These are phyloP conservation scores for Metaphire vulgaris DNA, from an alignment of 1,140 invertebrate genomes.

Conservation along the genomic window DNA sequence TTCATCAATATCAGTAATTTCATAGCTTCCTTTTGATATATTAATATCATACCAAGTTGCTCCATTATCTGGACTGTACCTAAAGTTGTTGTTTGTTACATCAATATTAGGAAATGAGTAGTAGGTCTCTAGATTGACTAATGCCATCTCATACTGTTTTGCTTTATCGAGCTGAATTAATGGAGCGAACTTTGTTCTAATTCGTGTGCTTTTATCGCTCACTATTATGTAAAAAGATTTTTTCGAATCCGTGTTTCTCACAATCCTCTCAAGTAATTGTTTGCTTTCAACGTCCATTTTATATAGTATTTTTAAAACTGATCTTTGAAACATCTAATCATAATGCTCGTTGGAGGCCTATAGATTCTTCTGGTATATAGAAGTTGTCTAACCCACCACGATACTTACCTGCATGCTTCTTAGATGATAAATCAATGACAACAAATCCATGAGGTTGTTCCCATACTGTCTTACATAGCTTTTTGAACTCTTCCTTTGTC, in stretches of 20 bases:
- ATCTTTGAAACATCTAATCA: background rate
- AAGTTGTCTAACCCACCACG: background rate
- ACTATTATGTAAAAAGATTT: background rate
- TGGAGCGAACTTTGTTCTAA: background rate
- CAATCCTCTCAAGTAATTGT: background rate
- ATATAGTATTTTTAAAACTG: background rate
- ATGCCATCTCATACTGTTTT: background rate
- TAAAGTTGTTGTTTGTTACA: background rate
- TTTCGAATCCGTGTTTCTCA: background rate
- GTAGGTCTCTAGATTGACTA: background rate
- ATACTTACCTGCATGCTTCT: constrained; percentile 17
- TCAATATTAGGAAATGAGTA: background rate
- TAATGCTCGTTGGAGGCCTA: background rate
- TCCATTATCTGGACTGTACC: background rate
- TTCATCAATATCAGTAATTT: background rate
- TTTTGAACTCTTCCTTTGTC: constrained; percentile 19
- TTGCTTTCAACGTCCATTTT: background rate
- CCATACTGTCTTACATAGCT: constrained; percentile 14
- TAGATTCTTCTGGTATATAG: background rate
- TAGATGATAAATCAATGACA: constrained; percentile 10
- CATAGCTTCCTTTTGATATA: background rate
- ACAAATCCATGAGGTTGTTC: constrained; percentile 13
- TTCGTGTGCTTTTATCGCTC: background rate
- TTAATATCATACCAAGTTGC: background rate
- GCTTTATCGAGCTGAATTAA: background rate